phyloP scores from a whole-genome alignment of 2,888 invertebrate species.

The Tipula helvola region DNA sequence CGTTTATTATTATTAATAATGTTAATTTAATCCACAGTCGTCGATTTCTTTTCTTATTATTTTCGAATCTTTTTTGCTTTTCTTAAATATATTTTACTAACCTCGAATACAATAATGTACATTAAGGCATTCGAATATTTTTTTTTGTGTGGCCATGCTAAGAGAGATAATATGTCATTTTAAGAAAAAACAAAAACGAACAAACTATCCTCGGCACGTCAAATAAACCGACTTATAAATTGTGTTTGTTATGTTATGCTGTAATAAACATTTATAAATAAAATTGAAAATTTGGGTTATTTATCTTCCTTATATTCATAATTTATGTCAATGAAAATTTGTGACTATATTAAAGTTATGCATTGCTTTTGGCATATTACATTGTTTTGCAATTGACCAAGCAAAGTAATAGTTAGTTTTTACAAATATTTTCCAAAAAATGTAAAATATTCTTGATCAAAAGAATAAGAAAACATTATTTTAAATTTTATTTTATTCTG shows the following conservation, averaged over 20 bases:
- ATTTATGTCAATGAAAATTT: not conserved
- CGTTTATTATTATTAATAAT: not conserved
- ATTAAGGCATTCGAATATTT: not conserved
- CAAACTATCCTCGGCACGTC: not conserved
- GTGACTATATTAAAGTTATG: no score
- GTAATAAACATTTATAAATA: not conserved
- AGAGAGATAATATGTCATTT: not conserved
- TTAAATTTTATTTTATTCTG: not conserved
- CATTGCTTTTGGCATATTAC: not conserved
- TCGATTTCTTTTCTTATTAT: not conserved
- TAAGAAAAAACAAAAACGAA: not conserved
- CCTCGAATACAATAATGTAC: not conserved
- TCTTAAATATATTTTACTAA: not conserved
- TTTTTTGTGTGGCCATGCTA: not conserved
- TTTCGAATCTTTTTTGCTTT: not conserved
- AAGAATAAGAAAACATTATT: not conserved
- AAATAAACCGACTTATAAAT: not conserved
- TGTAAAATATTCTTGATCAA: not conserved
- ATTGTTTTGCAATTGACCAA: not conserved
- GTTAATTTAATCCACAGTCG: not conserved
- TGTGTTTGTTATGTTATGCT: not conserved
- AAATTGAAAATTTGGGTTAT: not conserved
- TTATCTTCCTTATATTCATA: not conserved
- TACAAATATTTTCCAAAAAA: not conserved
- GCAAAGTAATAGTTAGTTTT: not conserved